Evolutionary conservation across 2,888 invertebrate species (phyloP).

Genomic region (Maniola hyperantus): DNA sequence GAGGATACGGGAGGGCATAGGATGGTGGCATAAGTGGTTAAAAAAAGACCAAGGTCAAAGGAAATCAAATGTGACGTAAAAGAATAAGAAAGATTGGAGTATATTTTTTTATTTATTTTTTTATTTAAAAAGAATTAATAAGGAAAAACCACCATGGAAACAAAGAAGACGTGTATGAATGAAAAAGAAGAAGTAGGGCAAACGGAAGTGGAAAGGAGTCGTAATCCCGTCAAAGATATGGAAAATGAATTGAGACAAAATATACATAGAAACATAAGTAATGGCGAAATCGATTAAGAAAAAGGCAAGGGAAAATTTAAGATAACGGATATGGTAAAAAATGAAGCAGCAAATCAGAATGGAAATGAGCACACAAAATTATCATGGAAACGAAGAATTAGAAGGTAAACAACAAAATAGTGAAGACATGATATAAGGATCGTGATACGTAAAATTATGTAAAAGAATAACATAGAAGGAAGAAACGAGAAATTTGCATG

Average conservation of each 20-base stretch:
- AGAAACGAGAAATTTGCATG: not conserved
- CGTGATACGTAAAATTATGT: not conserved
- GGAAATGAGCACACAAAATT: not conserved
- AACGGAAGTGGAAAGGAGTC: not conserved
- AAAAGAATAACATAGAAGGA: not conserved
- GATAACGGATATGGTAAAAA: not conserved
- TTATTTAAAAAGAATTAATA: too few species aligned
- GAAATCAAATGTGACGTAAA: too few species aligned
- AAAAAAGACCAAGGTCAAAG: too few species aligned
- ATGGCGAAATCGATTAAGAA: not conserved
- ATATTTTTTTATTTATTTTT: too few species aligned
- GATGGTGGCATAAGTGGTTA: too few species aligned
- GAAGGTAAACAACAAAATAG: too few species aligned
- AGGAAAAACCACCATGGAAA: too few species aligned
- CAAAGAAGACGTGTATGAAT: not conserved
- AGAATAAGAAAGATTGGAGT: too few species aligned
- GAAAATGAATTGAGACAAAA: not conserved
- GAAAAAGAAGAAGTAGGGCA: not conserved
- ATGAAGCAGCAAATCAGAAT: not conserved
- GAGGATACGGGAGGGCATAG: too few species aligned
- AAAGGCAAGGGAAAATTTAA: not conserved
- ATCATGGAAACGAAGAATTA: not conserved
- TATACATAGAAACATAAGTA: not conserved
- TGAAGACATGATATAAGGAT: not conserved
- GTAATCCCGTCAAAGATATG: not conserved